Evolutionary conservation across 2,113 vertebrate species (phyloP).

Genomic region (Lampris megalopsis): DNA sequence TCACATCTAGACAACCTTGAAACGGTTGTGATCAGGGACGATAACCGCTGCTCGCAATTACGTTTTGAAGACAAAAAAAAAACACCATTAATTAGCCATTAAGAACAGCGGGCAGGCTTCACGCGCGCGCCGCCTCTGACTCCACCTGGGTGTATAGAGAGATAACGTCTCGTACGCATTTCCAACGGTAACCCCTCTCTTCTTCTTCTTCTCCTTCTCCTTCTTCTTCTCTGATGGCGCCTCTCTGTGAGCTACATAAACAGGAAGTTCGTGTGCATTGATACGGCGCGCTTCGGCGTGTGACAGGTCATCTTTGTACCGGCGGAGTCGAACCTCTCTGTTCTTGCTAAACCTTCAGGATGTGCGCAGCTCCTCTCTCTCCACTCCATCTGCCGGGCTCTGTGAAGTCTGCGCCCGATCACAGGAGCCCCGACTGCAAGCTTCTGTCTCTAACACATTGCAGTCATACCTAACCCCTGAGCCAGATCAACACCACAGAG

Average conservation of each 20-base stretch:
- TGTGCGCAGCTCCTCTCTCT: constrained; percentile 72
- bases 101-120: constrained; percentile 65
- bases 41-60: constrained; percentile 69
- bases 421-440: constrained; percentile 77
- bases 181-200: constrained; percentile 61
- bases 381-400: constrained; percentile 78
- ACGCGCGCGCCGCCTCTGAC: constrained; percentile 49
- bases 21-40: constrained; percentile 72
- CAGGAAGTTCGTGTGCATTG: constrained; percentile 66
- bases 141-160: constrained; percentile 56
- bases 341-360: constrained; percentile 76
- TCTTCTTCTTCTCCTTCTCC: background rate
- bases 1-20: constrained; percentile 77
- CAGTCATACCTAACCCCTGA: constrained; percentile 75
- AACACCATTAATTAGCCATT: constrained; percentile 76
- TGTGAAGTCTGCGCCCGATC: constrained; percentile 78
- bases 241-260: constrained; percentile 63
- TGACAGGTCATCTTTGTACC: constrained; percentile 81
- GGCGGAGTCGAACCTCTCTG: constrained; percentile 76
- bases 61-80: constrained; percentile 73
- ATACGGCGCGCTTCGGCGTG: constrained; percentile 61
- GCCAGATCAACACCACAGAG: constrained; percentile 73
- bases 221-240: constrained; percentile 60
- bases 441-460: constrained; percentile 74
- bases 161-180: constrained; percentile 62